Evolutionary conservation across 2,113 vertebrate species (phyloP).

Genomic region (Nicator chloris): DNA sequence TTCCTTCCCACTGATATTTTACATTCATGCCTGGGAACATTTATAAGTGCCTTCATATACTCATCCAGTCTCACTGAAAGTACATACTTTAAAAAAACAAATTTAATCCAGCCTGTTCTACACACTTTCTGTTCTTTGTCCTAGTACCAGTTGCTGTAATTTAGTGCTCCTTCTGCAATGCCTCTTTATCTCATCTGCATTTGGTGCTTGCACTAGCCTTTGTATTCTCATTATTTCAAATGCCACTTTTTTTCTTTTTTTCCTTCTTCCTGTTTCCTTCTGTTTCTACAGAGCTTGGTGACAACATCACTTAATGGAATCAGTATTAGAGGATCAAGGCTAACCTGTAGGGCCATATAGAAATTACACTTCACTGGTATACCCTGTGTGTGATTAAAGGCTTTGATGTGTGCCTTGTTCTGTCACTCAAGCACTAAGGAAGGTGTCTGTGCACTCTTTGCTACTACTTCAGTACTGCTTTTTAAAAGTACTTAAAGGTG

Average conservation of each 20-base stretch:
- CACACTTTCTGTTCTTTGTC: neutral
- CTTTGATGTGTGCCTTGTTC: neutral
- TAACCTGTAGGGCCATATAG: neutral
- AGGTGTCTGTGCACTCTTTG: neutral
- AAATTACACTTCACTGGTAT: neutral
- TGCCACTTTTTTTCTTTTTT: neutral
- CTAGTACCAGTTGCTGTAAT: neutral
- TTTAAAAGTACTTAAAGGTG: conserved; percentile 15
- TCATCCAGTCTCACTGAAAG: neutral
- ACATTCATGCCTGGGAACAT: neutral
- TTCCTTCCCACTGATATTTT: neutral
- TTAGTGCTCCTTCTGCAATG: neutral
- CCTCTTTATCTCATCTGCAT: neutral
- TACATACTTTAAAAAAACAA: neutral
- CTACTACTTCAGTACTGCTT: no score
- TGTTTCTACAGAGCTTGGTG: neutral
- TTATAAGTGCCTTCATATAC: neutral
- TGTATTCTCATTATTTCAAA: neutral
- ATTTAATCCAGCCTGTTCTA: neutral
- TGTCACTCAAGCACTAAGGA: neutral
- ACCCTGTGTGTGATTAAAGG: neutral
- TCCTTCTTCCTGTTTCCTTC: neutral
- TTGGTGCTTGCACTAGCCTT: neutral
- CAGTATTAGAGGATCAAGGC: neutral
- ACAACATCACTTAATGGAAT: neutral